Evolutionary conservation across 1,140 invertebrate species (phyloP).

Genomic region (Saccostrea cuccullata): DNA sequence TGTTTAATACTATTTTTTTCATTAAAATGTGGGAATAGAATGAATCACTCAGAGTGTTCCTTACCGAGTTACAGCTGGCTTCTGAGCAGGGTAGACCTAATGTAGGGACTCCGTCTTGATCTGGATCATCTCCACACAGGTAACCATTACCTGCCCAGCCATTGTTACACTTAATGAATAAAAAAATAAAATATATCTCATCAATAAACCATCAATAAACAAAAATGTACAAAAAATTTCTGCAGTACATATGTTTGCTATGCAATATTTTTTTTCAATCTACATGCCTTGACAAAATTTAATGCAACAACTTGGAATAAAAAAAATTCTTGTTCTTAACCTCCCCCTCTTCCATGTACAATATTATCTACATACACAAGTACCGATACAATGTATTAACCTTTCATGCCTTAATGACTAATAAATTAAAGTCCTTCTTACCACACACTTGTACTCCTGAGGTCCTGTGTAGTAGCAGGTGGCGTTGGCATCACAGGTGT

Average conservation of each 20-base stretch:
- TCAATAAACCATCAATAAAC: too few species aligned
- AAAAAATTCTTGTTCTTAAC: too few species aligned
- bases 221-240: too few species aligned
- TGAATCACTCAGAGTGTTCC: constrained; percentile 52
- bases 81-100: constrained; percentile 51
- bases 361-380: too few species aligned
- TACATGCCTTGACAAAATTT: too few species aligned
- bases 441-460: constrained; percentile 65
- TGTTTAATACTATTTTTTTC: background rate
- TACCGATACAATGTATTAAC: too few species aligned
- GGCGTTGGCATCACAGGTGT: constrained; percentile 63
- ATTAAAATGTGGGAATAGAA: background rate
- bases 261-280: too few species aligned
- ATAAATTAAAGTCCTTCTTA: constrained; percentile 37
- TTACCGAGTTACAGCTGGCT: constrained; percentile 42
- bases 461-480: constrained; percentile 65
- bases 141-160: constrained; percentile 62
- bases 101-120: constrained; percentile 58
- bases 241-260: too few species aligned
- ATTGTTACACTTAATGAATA: constrained; percentile 56
- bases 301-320: too few species aligned
- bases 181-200: background rate
- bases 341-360: too few species aligned
- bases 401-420: too few species aligned
- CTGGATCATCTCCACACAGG: constrained; percentile 59